Evolutionary conservation across 2,113 vertebrate genomes (phyloP).

Genomic region (Heliornis fulica): DNA sequence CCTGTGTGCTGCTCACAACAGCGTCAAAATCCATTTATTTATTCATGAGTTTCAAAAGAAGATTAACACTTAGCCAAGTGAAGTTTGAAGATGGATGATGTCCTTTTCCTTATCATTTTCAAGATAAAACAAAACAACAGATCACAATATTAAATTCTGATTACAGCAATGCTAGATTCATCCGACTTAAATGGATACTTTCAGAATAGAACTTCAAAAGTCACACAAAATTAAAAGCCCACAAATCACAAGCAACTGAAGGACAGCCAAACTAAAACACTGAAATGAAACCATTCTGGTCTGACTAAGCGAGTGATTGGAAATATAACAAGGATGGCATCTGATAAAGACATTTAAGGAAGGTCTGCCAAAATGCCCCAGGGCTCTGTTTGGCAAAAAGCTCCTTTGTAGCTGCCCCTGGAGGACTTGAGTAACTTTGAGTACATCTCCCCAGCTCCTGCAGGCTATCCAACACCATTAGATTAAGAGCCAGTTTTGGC

Average conservation of each 20-base stretch:
- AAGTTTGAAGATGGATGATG: neutral
- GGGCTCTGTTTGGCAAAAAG: neutral
- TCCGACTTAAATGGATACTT: neutral
- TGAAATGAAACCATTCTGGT: neutral
- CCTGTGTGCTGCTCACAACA: neutral
- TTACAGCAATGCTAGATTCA: neutral
- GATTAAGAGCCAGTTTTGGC: neutral
- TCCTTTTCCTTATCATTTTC: neutral
- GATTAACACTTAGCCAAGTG: neutral
- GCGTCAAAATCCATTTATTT: neutral
- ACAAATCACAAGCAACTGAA: neutral
- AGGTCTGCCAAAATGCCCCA: neutral
- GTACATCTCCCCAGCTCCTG: neutral
- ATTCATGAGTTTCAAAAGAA: neutral
- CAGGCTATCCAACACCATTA: fast-evolving
- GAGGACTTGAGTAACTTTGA: neutral
- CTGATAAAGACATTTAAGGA: neutral
- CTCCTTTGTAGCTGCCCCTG: neutral
- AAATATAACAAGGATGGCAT: neutral
- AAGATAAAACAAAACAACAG: neutral
- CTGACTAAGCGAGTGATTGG: neutral
- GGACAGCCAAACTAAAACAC: neutral
- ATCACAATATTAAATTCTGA: neutral
- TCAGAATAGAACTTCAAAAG: neutral
- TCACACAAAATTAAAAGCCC: neutral